These are phyloP conservation scores for Neoniphon sammara DNA, from an alignment of 2,797 vertebrate species.

Conservation along the genomic window DNA sequence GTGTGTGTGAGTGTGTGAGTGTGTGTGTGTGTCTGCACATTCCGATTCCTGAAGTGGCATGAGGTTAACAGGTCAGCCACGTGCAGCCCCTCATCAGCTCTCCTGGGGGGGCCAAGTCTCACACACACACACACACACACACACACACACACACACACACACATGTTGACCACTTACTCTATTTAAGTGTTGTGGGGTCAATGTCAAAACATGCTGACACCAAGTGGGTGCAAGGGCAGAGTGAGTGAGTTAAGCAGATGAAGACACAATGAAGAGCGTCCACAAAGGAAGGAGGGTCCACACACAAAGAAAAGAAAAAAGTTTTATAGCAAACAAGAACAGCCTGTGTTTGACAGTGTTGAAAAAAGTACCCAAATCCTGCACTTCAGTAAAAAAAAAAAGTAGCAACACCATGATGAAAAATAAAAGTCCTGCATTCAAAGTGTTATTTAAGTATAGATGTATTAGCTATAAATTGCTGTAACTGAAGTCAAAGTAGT, in stretches of 20 bases:
- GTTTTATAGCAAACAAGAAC: too few species aligned
- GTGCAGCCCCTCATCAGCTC: conserved; percentile 59
- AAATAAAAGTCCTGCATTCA: too few species aligned
- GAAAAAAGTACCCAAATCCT: too few species aligned
- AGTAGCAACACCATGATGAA: too few species aligned
- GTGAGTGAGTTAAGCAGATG: neutral
- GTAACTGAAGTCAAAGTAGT: too few species aligned
- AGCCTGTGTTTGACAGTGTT: too few species aligned
- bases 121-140: conserved; percentile 1
- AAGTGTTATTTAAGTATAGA: too few species aligned
- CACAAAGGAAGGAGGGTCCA: too few species aligned
- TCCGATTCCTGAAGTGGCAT: conserved; percentile 57
- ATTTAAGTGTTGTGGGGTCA: conserved; percentile 37
- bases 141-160: conserved; percentile 12
- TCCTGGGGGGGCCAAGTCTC: conserved; percentile 34
- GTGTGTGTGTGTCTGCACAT: conserved; percentile 36
- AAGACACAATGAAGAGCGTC: conserved; percentile 14
- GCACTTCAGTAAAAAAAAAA: too few species aligned
- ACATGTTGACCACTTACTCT: conserved; percentile 53
- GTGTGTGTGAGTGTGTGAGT: conserved; percentile 35
- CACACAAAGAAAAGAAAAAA: too few species aligned
- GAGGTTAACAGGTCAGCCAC: conserved; percentile 62
- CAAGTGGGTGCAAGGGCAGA: conserved; percentile 1
- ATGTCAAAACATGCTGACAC: conserved; percentile 6
- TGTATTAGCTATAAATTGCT: too few species aligned